Evolutionary conservation across 2,113 vertebrate genomes (phyloP).

Genomic region (Melanotaenia duboulayi): DNA sequence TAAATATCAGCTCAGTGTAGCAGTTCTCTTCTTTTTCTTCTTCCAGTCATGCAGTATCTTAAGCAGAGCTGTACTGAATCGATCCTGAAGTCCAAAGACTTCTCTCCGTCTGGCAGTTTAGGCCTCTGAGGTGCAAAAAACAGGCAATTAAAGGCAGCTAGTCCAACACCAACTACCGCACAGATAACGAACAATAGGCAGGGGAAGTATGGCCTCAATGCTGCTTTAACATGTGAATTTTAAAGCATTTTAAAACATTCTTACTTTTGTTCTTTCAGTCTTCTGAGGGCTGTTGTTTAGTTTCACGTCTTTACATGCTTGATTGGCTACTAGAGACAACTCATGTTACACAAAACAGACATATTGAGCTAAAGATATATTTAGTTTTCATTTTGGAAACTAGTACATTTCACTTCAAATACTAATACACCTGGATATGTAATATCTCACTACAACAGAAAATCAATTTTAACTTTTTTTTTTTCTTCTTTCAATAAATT

Average conservation of each 20-base stretch:
- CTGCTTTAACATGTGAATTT: neutral
- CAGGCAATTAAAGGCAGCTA: constrained; percentile 4
- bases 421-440: too few species aligned
- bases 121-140: constrained; percentile 7
- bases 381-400: too few species aligned
- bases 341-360: too few species aligned
- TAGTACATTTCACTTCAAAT: too few species aligned
- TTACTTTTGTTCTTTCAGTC: neutral
- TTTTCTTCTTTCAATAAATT: neutral
- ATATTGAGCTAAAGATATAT: too few species aligned
- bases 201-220: neutral
- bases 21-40: neutral
- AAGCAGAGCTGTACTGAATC: neutral
- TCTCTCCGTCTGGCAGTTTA: constrained; percentile 3
- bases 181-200: neutral
- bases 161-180: neutral
- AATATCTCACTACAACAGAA: neutral
- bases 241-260: neutral
- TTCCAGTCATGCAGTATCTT: neutral
- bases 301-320: neutral
- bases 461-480: neutral
- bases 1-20: neutral
- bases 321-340: too few species aligned
- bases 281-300: neutral
- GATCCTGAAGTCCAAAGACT: neutral